phyloP scores from a whole-genome alignment of 2,797 vertebrate genomes.

The Anguilla anguilla region DNA sequence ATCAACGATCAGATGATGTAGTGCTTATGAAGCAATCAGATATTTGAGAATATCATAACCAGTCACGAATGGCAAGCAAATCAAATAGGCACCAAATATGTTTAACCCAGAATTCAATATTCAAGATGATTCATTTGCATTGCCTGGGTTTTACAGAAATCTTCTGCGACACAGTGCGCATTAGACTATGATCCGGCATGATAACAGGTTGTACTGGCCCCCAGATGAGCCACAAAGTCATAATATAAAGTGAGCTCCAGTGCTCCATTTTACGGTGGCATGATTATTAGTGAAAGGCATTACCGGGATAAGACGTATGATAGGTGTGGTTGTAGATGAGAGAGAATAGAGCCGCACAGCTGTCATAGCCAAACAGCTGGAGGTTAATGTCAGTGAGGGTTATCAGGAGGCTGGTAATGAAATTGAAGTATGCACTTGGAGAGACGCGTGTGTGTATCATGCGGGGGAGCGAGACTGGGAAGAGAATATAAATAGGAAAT shows the following conservation, averaged over 20 bases:
- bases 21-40: neutral
- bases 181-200: neutral
- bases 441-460: neutral
- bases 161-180: neutral
- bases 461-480: neutral
- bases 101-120: neutral
- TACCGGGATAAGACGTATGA: neutral
- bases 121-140: neutral
- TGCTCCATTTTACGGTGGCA: neutral
- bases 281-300: neutral
- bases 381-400: neutral
- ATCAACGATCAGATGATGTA: neutral
- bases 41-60: neutral
- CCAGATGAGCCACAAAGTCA: neutral
- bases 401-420: slow-evolving; percentile 4
- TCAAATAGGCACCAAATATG: neutral
- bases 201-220: neutral
- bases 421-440: slow-evolving; percentile 11
- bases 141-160: neutral
- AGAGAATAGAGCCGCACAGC: neutral
- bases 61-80: neutral
- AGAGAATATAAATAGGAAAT: slow-evolving; percentile 14
- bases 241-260: neutral
- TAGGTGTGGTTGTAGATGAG: slow-evolving; percentile 6
- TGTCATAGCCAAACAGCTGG: neutral